These are phyloP conservation scores for Silurus glanis DNA, from an alignment of 2,113 vertebrate species.

Conservation along the genomic window DNA sequence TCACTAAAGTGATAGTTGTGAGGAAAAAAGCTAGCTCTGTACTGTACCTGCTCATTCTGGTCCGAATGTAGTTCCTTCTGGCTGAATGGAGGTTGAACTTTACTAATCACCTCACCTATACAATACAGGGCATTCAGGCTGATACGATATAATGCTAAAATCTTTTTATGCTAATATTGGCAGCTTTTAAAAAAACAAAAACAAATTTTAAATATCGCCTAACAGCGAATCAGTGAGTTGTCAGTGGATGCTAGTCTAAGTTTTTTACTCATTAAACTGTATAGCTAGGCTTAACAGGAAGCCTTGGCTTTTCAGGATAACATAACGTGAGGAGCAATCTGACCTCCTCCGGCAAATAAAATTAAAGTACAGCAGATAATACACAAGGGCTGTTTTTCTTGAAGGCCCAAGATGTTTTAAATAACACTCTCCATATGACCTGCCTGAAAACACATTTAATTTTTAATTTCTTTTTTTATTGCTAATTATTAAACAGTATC, in stretches of 20 bases:
- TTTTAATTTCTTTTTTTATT: background rate
- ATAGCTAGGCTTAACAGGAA: constrained; percentile 23
- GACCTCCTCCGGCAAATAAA: constrained; percentile 16
- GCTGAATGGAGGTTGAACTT: too few relatives aligned
- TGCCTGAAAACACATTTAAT: background rate
- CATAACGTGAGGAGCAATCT: constrained; percentile 12
- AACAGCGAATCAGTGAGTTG: constrained; percentile 1
- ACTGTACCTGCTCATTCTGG: too few relatives aligned
- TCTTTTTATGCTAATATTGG: too few relatives aligned
- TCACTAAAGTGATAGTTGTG: too few relatives aligned
- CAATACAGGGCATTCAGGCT: too few relatives aligned
- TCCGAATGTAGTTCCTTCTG: too few relatives aligned
- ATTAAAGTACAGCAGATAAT: constrained; percentile 7
- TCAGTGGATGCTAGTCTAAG: background rate
- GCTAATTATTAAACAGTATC: constrained; percentile 1
- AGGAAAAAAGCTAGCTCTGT: too few relatives aligned
- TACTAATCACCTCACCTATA: too few relatives aligned
- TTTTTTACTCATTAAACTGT: constrained; percentile 16
- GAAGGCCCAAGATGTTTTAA: background rate
- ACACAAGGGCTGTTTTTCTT: background rate
- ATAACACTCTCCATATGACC: background rate
- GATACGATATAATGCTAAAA: too few relatives aligned
- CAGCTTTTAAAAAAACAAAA: too few relatives aligned
- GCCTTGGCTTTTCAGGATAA: background rate
- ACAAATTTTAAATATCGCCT: too few relatives aligned